Conservation (phyloP, 2,888 invertebrate species). For the Heliothis peltigera region DNA sequence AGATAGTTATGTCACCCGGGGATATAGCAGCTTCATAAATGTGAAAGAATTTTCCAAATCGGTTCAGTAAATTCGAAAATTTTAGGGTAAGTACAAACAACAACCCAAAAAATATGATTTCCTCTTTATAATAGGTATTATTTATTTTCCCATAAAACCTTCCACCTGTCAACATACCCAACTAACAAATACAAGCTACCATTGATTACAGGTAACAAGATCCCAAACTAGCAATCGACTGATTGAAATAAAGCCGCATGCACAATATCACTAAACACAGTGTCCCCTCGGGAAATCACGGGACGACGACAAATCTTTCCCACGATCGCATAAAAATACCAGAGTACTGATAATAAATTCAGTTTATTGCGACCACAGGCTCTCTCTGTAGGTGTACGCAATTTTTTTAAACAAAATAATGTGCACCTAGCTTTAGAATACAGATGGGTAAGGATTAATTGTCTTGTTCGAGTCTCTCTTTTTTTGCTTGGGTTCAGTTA, state of each 20-base stretch:
- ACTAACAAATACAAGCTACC: constrained; percentile 17
- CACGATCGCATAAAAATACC: constrained; percentile 75
- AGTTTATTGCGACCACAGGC: constrained; percentile 75
- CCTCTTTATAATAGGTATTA: no score
- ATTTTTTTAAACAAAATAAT: constrained; percentile 60
- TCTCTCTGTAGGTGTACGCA: constrained; percentile 45
- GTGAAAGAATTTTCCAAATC: no score
- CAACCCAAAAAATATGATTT: no score
- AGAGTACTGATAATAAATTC: constrained; percentile 75
- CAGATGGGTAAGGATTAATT: constrained; percentile 62
- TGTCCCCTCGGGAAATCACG: constrained; percentile 79
- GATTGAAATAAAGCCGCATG: constrained; percentile 76
- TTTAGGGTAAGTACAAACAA: no score
- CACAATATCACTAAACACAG: constrained; percentile 76
- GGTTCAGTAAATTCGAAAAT: no score
- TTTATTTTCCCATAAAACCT: no score
- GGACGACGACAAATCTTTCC: constrained; percentile 78
- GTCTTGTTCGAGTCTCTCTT: constrained; percentile 49
- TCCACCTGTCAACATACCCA: constrained; percentile 10
- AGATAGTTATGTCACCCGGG: no score
- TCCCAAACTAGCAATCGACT: constrained; percentile 60
- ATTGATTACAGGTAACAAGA: constrained; percentile 51
- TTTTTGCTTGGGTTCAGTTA: constrained; percentile 47
- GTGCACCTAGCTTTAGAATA: constrained; percentile 60
- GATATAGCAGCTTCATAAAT: no score